Conservation (phyloP, 2,888 invertebrate species). For the Helobdella robusta region DNA sequence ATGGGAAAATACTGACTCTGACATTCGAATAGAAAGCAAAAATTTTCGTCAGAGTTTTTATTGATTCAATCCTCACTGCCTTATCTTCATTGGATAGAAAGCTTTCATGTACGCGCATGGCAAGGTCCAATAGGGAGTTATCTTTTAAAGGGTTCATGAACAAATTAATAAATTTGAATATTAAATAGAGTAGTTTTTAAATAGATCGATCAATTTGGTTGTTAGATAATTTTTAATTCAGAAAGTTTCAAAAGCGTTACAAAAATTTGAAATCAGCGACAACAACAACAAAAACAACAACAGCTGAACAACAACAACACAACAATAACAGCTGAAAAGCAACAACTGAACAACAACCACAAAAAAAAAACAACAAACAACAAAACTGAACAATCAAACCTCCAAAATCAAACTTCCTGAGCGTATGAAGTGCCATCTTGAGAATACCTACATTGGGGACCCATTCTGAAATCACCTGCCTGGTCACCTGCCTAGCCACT, state of each 20-base stretch:
- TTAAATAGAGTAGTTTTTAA: too few relatives aligned
- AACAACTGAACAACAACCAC: not conserved
- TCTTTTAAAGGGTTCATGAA: constrained; percentile 48
- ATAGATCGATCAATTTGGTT: too few relatives aligned
- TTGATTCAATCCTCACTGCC: constrained; percentile 84
- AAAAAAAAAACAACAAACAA: not conserved
- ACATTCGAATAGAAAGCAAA: not conserved
- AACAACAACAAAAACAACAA: too few relatives aligned
- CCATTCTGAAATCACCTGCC: constrained; percentile 36
- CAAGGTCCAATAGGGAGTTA: constrained; percentile 80
- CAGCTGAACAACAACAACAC: too few relatives aligned
- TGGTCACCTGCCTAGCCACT: constrained; percentile 10
- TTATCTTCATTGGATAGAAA: constrained; percentile 81
- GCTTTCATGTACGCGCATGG: constrained; percentile 80
- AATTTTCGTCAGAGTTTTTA: constrained; percentile 64
- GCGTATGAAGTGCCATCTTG: constrained; percentile 79
- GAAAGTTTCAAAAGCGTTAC: too few relatives aligned
- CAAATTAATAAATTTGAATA: not conserved
- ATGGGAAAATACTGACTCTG: not conserved
- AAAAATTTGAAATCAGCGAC: too few relatives aligned
- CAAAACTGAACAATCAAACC: constrained; percentile 47
- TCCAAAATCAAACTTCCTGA: constrained; percentile 81
- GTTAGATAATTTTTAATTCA: too few relatives aligned
- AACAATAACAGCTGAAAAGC: too few relatives aligned
- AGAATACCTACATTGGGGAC: constrained; percentile 66